Conservation (phyloP, 2,888 invertebrate species). For the Lymantria monacha region DNA sequence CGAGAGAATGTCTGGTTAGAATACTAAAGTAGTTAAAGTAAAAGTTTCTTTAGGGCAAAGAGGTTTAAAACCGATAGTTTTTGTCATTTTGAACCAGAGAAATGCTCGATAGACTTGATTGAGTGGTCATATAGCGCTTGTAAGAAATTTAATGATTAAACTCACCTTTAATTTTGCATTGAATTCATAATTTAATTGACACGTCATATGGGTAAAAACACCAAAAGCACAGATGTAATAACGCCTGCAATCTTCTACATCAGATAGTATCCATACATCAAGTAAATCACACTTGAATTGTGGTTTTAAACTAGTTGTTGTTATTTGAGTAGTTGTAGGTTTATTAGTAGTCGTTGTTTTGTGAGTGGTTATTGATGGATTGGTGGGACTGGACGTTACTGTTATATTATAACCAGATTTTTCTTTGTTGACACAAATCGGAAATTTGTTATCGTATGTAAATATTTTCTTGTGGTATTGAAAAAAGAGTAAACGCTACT, state of each 20-base stretch:
- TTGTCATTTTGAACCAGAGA: too few relatives aligned
- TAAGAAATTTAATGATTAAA: too few relatives aligned
- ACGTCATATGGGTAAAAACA: not conserved
- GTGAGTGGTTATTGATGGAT: not conserved
- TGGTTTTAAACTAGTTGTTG: not conserved
- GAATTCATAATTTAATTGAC: not conserved
- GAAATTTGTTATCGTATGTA: too few relatives aligned
- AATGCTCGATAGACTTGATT: too few relatives aligned
- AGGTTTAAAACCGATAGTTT: too few relatives aligned
- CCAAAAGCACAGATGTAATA: not conserved
- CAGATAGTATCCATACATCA: not conserved
- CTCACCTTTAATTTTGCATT: not conserved
- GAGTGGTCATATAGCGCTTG: too few relatives aligned
- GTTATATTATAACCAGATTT: not conserved
- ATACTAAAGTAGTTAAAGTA: too few relatives aligned
- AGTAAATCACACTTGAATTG: not conserved
- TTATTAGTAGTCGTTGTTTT: not conserved
- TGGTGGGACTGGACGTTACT: not conserved
- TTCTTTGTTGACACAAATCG: not conserved
- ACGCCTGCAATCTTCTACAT: not conserved
- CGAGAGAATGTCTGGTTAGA: too few relatives aligned
- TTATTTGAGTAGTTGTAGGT: too few relatives aligned
- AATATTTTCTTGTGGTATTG: too few relatives aligned
- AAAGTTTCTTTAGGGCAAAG: too few relatives aligned
- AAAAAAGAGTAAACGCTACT: too few relatives aligned